phyloP scores from a whole-genome alignment of 2,888 invertebrate species.

The Eretmocerus hayati region DNA sequence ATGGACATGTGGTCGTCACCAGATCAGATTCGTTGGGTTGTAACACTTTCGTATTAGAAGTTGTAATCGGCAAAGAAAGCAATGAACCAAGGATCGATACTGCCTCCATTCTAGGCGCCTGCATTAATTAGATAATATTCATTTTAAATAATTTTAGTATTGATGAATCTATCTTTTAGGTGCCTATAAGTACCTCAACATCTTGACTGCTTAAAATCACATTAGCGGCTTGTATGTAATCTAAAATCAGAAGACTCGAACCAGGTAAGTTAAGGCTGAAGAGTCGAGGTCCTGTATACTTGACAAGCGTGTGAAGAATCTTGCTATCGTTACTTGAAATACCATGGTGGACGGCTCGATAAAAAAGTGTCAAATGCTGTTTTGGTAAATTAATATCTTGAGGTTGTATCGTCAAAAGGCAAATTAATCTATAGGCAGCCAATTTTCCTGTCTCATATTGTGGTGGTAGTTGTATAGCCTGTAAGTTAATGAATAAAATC shows the following conservation, averaged over 20 bases:
- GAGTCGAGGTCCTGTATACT: conserved; percentile 66
- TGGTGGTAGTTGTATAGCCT: conserved; percentile 55
- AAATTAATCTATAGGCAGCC: conserved; percentile 78
- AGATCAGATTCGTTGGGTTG: conserved; percentile 59
- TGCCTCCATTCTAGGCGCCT: conserved; percentile 84
- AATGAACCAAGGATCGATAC: conserved; percentile 83
- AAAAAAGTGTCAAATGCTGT: conserved; percentile 68
- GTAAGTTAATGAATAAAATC: conserved; percentile 26
- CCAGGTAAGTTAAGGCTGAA: conserved; percentile 84
- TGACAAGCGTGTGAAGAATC: conserved; percentile 40
- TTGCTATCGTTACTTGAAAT: conserved; percentile 50
- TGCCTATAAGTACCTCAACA: conserved; percentile 46
- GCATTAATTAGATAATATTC: conserved; percentile 25
- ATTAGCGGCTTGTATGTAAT: conserved; percentile 86
- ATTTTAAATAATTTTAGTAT: conserved; percentile 1
- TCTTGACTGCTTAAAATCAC: conserved; percentile 78
- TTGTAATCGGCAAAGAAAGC: conserved; percentile 70
- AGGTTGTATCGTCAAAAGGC: conserved; percentile 69
- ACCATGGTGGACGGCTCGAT: conserved; percentile 71
- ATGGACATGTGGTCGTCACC: conserved; percentile 57
- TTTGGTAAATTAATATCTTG: conserved; percentile 60
- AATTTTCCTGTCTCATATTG: conserved; percentile 69
- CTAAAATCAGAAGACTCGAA: conserved; percentile 75
- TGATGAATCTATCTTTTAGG: neutral
- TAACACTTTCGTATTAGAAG: conserved; percentile 61